Conservation (phyloP, 2,113 vertebrate genomes). For the Oceanodroma tethys region DNA sequence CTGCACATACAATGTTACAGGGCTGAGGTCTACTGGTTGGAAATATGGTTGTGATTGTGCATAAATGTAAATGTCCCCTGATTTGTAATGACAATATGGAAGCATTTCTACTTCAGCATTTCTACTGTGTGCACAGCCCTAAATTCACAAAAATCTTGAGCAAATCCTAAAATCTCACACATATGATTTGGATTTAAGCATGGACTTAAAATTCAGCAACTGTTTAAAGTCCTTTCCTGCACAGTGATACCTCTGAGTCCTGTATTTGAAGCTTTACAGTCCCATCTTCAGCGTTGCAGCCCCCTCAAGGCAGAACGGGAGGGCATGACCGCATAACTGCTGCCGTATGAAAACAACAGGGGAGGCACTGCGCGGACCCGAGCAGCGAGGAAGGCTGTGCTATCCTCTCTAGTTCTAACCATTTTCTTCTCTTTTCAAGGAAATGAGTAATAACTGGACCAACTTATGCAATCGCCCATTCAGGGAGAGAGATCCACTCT, state of each 20-base stretch:
- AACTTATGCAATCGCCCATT: neutral
- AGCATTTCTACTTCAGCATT: neutral
- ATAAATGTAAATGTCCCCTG: neutral
- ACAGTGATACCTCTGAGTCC: neutral
- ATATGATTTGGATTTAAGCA: neutral
- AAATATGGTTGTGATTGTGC: neutral
- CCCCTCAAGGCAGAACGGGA: neutral
- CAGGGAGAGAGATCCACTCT: neutral
- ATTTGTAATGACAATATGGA: neutral
- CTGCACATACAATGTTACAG: accelerated
- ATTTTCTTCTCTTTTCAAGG: neutral
- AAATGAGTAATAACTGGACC: neutral
- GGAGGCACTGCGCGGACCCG: accelerated
- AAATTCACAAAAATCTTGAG: neutral
- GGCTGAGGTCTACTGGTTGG: neutral
- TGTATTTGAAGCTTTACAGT: neutral
- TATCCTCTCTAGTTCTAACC: neutral
- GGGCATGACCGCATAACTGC: neutral
- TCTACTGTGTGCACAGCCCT: neutral
- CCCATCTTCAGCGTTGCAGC: neutral
- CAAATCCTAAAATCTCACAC: neutral
- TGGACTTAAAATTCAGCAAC: neutral
- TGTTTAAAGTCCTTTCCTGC: neutral
- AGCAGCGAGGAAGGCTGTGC: neutral
- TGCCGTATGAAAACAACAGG: neutral